phyloP scores from a whole-genome alignment of 2,888 invertebrate genomes.

The Emmelina monodactyla region DNA sequence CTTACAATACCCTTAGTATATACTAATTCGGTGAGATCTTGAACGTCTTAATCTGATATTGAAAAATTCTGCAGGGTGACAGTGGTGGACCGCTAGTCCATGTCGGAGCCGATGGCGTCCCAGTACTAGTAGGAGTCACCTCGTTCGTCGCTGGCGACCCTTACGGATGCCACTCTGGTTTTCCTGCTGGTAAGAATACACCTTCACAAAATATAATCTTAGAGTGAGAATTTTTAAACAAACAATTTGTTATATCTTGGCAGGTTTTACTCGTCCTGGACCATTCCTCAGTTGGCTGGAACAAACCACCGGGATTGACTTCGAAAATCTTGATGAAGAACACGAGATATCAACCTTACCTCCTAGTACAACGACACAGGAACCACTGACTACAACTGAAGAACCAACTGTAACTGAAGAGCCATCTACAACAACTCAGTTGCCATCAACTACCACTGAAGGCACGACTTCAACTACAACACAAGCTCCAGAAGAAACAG shows the following conservation, averaged over 20 bases:
- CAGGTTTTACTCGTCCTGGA: constrained; percentile 47
- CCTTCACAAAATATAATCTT: too few species aligned
- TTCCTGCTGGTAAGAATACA: constrained; percentile 40
- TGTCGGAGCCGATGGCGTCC: constrained; percentile 23
- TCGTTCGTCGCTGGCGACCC: constrained; percentile 46
- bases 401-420: constrained; percentile 6
- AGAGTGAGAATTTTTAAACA: too few species aligned
- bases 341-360: constrained; percentile 15
- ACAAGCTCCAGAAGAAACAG: constrained; percentile 17
- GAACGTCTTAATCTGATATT: background rate
- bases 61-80: constrained; percentile 33
- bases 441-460: constrained; percentile 11
- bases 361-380: constrained; percentile 10
- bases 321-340: constrained; percentile 33
- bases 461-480: constrained; percentile 8
- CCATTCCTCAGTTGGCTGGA: constrained; percentile 44
- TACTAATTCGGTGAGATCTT: background rate
- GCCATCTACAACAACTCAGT: constrained; percentile 12
- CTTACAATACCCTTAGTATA: too few species aligned
- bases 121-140: constrained; percentile 37
- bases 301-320: constrained; percentile 37
- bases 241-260: too few species aligned
- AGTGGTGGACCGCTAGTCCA: constrained; percentile 52
- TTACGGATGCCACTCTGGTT: constrained; percentile 47
- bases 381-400: constrained; percentile 9